A percentile compares a stretch with the other conserved stretches of the same genome.
Evolutionary conservation across 2,797 vertebrate genomes (phyloP).

Genomic region (Antrozous pallidus): DNA sequence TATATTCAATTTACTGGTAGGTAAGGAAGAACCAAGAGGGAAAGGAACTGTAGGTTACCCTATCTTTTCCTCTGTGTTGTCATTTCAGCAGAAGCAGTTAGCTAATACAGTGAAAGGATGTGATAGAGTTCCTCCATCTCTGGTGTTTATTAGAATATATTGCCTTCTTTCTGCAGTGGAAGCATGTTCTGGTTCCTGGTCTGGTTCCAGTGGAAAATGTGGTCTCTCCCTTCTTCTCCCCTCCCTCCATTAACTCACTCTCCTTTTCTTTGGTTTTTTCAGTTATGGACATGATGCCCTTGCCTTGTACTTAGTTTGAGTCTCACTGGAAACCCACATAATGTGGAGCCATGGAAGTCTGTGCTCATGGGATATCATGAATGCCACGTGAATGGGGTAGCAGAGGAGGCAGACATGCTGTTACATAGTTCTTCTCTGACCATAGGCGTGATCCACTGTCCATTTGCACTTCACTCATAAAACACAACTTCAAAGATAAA

Average conservation of each 20-base stretch:
- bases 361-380: background rate
- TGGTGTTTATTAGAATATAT: background rate
- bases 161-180: background rate
- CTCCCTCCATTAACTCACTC: background rate
- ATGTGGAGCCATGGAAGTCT: background rate
- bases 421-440: background rate
- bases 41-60: background rate
- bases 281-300: background rate
- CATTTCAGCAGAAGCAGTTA: background rate
- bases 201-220: background rate
- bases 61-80: background rate
- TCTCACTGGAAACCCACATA: accelerated
- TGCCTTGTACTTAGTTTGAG: background rate
- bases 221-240: background rate
- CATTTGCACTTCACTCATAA: background rate
- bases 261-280: background rate
- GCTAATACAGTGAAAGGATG: background rate
- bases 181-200: background rate
- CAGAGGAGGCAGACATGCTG: accelerated
- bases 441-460: background rate
- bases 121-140: background rate
- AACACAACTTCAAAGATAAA: background rate
- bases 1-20: background rate
- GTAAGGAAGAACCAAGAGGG: background rate
- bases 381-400: background rate